Evolutionary conservation across 1,140 invertebrate species (phyloP).

Genomic region (Tribolium madens): DNA sequence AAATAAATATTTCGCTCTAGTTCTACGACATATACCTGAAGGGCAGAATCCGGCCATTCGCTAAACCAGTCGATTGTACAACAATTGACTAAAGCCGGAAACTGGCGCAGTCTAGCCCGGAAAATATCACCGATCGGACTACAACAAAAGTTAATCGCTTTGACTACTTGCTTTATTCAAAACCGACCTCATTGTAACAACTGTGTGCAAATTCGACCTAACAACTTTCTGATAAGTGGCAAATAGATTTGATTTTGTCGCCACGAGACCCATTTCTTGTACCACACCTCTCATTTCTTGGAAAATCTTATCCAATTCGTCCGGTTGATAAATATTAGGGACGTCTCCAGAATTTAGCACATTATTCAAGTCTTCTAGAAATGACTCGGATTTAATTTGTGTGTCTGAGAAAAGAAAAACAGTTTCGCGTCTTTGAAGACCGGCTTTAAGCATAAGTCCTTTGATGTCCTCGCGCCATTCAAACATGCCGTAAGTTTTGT

Average conservation of each 20-base stretch:
- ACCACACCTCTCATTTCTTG: conserved; percentile 73
- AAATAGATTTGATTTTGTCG: conserved; percentile 82
- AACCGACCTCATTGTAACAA: conserved; percentile 75
- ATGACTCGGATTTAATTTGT: conserved; percentile 74
- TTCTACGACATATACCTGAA: conserved; percentile 65
- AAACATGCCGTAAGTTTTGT: conserved; percentile 65
- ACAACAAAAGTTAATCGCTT: conserved; percentile 50
- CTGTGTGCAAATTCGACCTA: conserved; percentile 73
- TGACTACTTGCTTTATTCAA: not conserved
- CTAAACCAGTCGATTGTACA: conserved; percentile 84
- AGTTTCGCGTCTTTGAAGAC: conserved; percentile 69
- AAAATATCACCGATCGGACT: conserved; percentile 79
- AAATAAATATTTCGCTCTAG: not conserved
- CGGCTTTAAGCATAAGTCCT: conserved; percentile 71
- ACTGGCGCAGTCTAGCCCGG: conserved; percentile 76
- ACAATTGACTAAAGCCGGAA: conserved; percentile 80
- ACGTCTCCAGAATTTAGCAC: conserved; percentile 78
- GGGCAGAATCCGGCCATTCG: conserved; percentile 75
- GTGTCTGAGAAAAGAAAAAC: conserved; percentile 79
- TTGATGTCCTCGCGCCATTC: conserved; percentile 79
- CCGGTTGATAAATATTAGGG: conserved; percentile 74
- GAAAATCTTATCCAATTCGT: conserved; percentile 75
- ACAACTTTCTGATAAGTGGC: conserved; percentile 76
- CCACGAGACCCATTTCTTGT: conserved; percentile 73
- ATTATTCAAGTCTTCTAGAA: conserved; percentile 79